Evolutionary conservation across 2,113 vertebrate genomes (phyloP).

Genomic region (Corapipo altera): DNA sequence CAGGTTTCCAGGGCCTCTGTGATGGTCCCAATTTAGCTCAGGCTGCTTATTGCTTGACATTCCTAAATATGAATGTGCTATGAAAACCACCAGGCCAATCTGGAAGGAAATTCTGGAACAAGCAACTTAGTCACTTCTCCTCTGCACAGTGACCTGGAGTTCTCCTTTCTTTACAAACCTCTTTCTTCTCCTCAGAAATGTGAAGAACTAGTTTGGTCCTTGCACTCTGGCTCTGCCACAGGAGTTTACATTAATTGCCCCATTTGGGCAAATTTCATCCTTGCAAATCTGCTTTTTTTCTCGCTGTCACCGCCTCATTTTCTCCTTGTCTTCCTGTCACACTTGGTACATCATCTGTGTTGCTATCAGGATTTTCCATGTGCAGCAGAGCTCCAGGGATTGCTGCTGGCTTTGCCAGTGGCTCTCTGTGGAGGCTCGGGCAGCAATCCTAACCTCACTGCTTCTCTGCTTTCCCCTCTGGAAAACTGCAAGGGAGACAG

Average conservation of each 20-base stretch:
- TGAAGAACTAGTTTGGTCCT: neutral
- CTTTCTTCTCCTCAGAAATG: neutral
- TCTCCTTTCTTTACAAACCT: neutral
- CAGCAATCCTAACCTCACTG: neutral
- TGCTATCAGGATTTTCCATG: neutral
- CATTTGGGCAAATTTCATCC: neutral
- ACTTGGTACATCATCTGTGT: fast-evolving
- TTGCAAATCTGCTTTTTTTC: neutral
- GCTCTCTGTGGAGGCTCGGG: neutral
- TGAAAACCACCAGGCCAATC: neutral
- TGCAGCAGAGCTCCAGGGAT: neutral
- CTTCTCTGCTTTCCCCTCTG: neutral
- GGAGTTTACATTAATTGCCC: neutral
- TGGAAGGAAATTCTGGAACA: neutral
- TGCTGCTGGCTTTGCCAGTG: neutral
- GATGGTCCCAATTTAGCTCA: slow-evolving; percentile 15
- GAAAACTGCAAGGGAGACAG: neutral
- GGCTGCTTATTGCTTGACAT: slow-evolving; percentile 2
- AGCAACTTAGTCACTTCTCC: neutral
- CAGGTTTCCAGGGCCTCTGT: slow-evolving; percentile 3
- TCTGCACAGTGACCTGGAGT: neutral
- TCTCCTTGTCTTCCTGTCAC: neutral
- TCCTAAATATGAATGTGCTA: neutral
- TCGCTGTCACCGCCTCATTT: neutral
- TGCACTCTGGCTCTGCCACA: neutral